Conservation (phyloP, 2,797 vertebrate species). For the Thunnus albacares region DNA sequence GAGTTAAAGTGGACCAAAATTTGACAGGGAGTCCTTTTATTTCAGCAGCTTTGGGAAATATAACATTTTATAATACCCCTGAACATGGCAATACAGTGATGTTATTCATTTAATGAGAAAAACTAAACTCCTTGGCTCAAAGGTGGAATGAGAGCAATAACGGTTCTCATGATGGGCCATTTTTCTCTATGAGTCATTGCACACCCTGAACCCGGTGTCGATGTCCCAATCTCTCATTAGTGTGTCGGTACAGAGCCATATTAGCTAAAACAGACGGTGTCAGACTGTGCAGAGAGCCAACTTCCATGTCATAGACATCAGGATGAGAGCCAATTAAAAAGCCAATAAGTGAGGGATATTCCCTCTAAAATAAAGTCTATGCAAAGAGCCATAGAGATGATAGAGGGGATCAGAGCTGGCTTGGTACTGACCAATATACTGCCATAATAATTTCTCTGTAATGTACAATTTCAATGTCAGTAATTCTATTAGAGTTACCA, state of each 20-base stretch:
- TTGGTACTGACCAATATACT: conserved; percentile 39
- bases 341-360: conserved; percentile 46
- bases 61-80: conserved; percentile 56
- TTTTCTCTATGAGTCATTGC: conserved; percentile 71
- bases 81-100: conserved; percentile 50
- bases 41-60: conserved; percentile 70
- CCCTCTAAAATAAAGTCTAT: conserved; percentile 28
- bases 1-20: conserved; percentile 58
- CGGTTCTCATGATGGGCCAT: conserved; percentile 65
- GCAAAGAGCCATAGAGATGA: conserved; percentile 36
- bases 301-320: conserved; percentile 43
- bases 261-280: conserved; percentile 70
- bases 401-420: conserved; percentile 11
- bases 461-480: conserved; percentile 47
- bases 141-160: conserved; percentile 71
- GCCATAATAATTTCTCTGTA: conserved; percentile 43
- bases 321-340: conserved; percentile 49
- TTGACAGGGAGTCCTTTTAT: conserved; percentile 58
- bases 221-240: conserved; percentile 69
- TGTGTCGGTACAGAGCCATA: conserved; percentile 56
- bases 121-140: conserved; percentile 65
- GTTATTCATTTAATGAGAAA: conserved; percentile 75
- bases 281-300: conserved; percentile 29
- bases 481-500: conserved; percentile 22
- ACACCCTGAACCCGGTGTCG: conserved; percentile 56